These are phyloP conservation scores for Rotaria socialis DNA, from an alignment of 2,888 invertebrate species.

Conservation along the genomic window DNA sequence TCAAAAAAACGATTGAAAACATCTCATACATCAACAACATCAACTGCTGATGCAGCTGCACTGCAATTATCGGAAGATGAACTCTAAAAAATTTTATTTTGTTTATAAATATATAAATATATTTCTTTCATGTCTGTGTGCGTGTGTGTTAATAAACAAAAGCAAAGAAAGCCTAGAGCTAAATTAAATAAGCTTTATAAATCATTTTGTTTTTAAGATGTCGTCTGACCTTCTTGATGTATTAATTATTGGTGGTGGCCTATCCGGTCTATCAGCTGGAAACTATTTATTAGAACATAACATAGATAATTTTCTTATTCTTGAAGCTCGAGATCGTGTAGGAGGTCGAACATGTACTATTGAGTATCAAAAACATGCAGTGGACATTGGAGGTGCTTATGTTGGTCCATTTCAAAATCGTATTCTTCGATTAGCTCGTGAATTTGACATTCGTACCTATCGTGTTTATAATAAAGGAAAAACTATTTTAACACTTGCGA, in stretches of 20 bases:
- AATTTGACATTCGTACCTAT: constrained; percentile 53
- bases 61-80: constrained; percentile 27
- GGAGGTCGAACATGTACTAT: constrained; percentile 56
- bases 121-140: background rate
- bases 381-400: constrained; percentile 58
- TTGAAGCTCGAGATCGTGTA: constrained; percentile 59
- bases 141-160: background rate
- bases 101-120: constrained; percentile 10
- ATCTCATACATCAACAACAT: background rate
- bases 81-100: constrained; percentile 22
- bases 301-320: constrained; percentile 52
- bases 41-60: background rate
- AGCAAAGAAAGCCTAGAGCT: no score
- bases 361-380: constrained; percentile 51
- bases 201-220: background rate
- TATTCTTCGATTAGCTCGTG: constrained; percentile 53
- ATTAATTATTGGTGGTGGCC: constrained; percentile 56
- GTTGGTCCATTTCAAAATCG: constrained; percentile 56
- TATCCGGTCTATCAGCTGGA: constrained; percentile 58
- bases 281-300: constrained; percentile 54
- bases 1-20: constrained; percentile 18
- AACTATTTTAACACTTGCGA: constrained; percentile 53
- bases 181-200: no score
- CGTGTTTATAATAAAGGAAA: constrained; percentile 53
- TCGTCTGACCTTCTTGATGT: constrained; percentile 50